These are phyloP conservation scores for Cygnus olor DNA, from an alignment of 2,797 vertebrate species.

Conservation along the genomic window DNA sequence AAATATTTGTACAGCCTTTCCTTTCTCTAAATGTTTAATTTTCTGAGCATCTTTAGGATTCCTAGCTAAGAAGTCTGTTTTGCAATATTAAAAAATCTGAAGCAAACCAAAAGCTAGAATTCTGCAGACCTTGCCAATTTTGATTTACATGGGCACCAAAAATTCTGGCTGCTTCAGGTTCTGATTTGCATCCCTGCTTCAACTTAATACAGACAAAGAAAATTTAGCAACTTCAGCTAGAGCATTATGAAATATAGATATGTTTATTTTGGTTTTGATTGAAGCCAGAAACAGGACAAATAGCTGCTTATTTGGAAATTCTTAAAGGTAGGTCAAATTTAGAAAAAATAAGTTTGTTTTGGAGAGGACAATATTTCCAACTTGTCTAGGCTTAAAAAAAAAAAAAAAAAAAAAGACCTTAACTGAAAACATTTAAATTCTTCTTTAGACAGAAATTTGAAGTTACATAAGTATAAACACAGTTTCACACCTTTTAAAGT, in stretches of 20 bases:
- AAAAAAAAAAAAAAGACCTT: background rate
- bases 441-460: constrained; percentile 21
- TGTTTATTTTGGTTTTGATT: background rate
- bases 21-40: constrained; percentile 72
- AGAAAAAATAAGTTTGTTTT: constrained; percentile 20
- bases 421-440: background rate
- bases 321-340: constrained; percentile 19
- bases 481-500: background rate
- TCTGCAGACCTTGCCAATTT: background rate
- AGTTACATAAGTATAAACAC: background rate
- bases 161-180: background rate
- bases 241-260: background rate
- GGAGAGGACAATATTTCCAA: background rate
- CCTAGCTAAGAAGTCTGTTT: constrained; percentile 63
- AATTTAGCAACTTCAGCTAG: background rate
- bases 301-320: constrained; percentile 30
- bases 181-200: background rate
- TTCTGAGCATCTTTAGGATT: constrained; percentile 61
- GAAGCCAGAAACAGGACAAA: constrained; percentile 44
- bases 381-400: background rate
- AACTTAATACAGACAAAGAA: background rate
- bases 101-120: constrained; percentile 18
- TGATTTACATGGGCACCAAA: background rate
- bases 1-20: constrained; percentile 73
- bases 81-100: constrained; percentile 6